Percentiles rank a stretch among this genome's conserved stretches.
Evolutionary conservation across 1,140 invertebrate species (phyloP).

Genomic region (Riptortus pedestris): DNA sequence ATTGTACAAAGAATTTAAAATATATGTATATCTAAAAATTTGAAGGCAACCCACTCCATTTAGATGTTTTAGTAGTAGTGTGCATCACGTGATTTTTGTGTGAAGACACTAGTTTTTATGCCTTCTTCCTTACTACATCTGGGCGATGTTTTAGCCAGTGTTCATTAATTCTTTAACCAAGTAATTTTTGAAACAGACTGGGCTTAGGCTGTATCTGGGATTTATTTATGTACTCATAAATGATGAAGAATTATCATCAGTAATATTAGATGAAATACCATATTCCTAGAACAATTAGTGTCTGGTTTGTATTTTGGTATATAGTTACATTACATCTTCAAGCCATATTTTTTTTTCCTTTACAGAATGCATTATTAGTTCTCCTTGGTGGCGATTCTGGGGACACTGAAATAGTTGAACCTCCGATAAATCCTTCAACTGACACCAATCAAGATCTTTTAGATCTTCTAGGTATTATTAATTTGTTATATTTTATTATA

Average conservation of each 20-base stretch:
- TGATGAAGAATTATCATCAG: neutral
- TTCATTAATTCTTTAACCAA: no score
- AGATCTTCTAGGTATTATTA: conserved; percentile 60
- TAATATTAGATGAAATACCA: neutral
- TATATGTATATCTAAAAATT: no score
- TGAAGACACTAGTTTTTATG: no score
- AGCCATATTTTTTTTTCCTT: conserved; percentile 16
- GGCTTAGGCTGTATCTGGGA: no score
- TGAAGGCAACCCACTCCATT: no score
- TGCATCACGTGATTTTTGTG: no score
- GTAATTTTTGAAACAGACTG: no score
- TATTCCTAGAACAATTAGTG: neutral
- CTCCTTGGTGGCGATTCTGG: conserved; percentile 60
- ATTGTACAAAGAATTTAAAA: no score
- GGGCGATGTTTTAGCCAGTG: no score
- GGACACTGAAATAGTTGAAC: conserved; percentile 55
- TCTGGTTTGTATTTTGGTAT: neutral
- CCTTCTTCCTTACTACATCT: no score
- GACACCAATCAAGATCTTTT: conserved; percentile 68
- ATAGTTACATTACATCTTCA: neutral
- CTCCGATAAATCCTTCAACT: conserved; percentile 40
- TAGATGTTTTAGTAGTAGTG: no score
- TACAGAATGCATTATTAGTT: conserved; percentile 58
- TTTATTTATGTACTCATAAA: no score
- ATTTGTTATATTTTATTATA: neutral